Evolutionary conservation across 2,113 vertebrate species (phyloP).

Genomic region (Sinosuthora webbiana): DNA sequence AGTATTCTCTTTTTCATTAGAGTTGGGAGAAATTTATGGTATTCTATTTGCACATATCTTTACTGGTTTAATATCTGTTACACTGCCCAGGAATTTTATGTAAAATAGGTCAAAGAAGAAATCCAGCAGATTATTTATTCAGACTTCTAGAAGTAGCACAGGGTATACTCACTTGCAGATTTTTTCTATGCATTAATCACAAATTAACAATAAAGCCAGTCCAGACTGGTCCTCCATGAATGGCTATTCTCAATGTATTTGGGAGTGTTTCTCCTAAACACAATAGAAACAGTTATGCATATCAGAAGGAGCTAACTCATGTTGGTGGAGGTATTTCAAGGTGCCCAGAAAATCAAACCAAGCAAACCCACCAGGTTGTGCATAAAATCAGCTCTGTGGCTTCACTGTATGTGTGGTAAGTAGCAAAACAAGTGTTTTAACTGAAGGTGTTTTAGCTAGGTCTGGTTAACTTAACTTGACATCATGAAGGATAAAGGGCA

Average conservation of each 20-base stretch:
- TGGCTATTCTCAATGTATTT: background rate
- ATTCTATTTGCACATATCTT: background rate
- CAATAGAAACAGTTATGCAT: background rate
- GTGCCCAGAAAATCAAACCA: background rate
- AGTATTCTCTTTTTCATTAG: background rate
- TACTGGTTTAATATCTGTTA: background rate
- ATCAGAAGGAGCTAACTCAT: background rate
- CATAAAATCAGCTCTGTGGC: background rate
- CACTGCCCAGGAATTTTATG: background rate
- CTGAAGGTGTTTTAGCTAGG: background rate
- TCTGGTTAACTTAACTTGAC: background rate
- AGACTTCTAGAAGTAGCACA: background rate
- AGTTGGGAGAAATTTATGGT: background rate
- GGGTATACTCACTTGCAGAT: background rate
- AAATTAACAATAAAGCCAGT: background rate
- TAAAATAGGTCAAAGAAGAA: background rate
- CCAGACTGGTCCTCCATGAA: background rate
- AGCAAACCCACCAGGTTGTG: background rate
- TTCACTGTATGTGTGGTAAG: background rate
- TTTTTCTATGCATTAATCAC: background rate
- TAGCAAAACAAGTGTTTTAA: background rate
- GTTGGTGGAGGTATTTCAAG: background rate
- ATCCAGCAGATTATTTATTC: background rate
- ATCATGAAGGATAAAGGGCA: background rate
- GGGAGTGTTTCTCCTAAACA: background rate